Conservation (phyloP, 1,140 invertebrate species). For the Papilio glaucus region DNA sequence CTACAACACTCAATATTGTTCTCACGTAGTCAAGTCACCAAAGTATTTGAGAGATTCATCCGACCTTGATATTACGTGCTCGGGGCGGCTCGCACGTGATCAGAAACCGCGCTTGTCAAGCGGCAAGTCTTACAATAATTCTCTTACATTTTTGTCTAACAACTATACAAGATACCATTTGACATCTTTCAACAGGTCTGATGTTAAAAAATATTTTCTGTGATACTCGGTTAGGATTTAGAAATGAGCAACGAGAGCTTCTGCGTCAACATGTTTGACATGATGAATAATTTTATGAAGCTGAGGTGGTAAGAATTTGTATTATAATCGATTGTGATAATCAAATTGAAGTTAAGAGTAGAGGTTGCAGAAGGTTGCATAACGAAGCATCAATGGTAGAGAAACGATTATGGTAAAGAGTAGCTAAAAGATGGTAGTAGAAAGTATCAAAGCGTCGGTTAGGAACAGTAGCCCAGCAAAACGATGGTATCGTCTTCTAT, state of each 20-base stretch:
- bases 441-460: no score
- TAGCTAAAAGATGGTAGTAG: no score
- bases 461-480: no score
- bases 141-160: neutral
- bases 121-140: slow-evolving; percentile 8
- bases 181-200: neutral
- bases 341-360: no score
- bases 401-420: no score
- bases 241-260: neutral
- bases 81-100: slow-evolving; percentile 9
- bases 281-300: no score
- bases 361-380: no score
- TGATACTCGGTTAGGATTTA: neutral
- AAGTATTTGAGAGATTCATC: slow-evolving; percentile 21
- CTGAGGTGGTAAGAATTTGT: no score
- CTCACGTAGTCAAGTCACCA: slow-evolving; percentile 12
- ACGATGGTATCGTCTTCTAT: no score
- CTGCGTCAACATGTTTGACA: neutral
- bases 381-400: no score
- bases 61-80: slow-evolving; percentile 22
- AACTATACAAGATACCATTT: neutral
- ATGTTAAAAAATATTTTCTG: no score
- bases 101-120: slow-evolving; percentile 1
- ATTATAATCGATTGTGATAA: no score
- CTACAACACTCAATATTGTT: slow-evolving; percentile 9